Conservation (phyloP, 2,797 vertebrate genomes). For the Artibeus jamaicensis region DNA sequence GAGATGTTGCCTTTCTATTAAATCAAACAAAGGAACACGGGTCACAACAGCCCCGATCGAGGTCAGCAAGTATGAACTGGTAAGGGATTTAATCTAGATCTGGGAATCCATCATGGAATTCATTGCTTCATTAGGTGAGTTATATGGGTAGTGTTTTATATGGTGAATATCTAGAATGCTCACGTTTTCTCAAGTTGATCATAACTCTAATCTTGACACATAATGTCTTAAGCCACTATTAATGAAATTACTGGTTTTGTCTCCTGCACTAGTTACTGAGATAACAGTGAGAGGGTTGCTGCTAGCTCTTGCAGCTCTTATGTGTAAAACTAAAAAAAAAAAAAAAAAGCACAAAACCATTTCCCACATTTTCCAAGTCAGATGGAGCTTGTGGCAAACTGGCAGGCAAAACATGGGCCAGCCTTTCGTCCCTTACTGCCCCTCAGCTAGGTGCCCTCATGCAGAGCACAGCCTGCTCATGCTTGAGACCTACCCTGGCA, state of each 20-base stretch:
- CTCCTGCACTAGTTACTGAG: neutral
- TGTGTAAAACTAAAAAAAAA: neutral
- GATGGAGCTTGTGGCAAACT: neutral
- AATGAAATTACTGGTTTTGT: neutral
- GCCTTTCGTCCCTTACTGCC: neutral
- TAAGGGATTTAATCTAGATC: neutral
- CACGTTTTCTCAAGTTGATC: neutral
- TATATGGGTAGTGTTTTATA: neutral
- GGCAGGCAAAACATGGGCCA: neutral
- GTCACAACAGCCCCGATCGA: neutral
- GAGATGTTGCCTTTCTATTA: slow-evolving; percentile 35
- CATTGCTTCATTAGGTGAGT: neutral
- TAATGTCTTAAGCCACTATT: neutral
- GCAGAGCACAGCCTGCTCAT: neutral
- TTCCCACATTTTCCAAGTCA: neutral
- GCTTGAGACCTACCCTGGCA: neutral
- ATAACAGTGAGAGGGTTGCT: neutral
- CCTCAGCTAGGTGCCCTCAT: too few relatives aligned
- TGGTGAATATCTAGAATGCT: neutral
- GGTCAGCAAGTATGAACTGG: neutral
- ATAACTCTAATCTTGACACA: neutral
- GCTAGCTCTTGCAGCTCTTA: neutral
- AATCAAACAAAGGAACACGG: slow-evolving; percentile 27
- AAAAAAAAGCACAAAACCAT: neutral
- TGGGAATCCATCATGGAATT: neutral